Percentiles rank a stretch among this genome's conserved stretches.
These are phyloP conservation scores for Habropoda laboriosa DNA, from an alignment of 1,140 invertebrate genomes.

Conservation along the genomic window DNA sequence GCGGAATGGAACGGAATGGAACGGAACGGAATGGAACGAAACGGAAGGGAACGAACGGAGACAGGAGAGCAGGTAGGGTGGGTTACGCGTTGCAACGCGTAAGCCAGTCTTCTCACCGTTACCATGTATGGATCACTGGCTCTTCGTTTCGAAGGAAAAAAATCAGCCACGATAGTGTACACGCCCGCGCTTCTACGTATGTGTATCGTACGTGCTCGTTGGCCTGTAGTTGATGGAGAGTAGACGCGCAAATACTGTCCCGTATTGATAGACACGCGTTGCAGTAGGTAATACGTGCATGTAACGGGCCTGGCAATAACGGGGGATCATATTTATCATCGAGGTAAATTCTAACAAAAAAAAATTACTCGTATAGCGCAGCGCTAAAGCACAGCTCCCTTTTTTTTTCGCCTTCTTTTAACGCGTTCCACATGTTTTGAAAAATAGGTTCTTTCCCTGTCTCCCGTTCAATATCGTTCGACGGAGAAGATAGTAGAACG, in stretches of 20 bases:
- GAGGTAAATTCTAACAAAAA: conserved; percentile 23
- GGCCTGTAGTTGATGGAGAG: background rate
- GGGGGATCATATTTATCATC: conserved; percentile 48
- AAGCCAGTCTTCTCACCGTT: conserved; percentile 66
- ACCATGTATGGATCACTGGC: conserved; percentile 71
- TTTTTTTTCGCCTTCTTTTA: too few relatives aligned
- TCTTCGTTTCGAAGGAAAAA: conserved; percentile 56
- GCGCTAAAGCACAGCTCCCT: too few relatives aligned
- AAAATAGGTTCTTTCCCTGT: too few relatives aligned
- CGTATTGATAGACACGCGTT: conserved; percentile 40
- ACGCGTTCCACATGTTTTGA: too few relatives aligned
- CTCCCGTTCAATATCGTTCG: too few relatives aligned
- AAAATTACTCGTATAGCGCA: background rate
- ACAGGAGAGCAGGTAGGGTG: conserved; percentile 45
- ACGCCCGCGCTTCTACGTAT: conserved; percentile 41
- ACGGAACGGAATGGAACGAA: too few relatives aligned
- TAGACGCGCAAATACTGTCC: conserved; percentile 6
- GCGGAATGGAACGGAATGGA: background rate
- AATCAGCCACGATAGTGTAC: conserved; percentile 39
- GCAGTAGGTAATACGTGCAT: conserved; percentile 6
- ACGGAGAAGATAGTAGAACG: too few relatives aligned
- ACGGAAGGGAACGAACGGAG: conserved; percentile 5
- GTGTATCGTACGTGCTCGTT: background rate
- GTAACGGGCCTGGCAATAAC: conserved; percentile 42
- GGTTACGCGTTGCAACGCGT: conserved; percentile 57